A percentile compares a stretch with the other conserved stretches of the same genome.
Conservation (phyloP, 1,140 invertebrate species). For the Musca vetustissima region DNA sequence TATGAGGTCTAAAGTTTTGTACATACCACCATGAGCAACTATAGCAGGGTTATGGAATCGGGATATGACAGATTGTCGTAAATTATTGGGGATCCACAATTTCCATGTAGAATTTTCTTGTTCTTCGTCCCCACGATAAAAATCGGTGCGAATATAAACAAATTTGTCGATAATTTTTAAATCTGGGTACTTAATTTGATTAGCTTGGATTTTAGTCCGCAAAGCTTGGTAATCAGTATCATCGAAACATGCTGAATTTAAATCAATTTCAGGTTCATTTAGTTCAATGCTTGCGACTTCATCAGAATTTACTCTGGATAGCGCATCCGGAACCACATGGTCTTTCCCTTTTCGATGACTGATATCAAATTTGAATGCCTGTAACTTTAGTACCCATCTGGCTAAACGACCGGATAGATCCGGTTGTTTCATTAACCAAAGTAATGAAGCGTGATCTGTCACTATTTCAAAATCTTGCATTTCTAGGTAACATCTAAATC, state of each 20-base stretch:
- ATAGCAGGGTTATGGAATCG: not conserved
- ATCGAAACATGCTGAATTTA: not conserved
- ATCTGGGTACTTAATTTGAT: not conserved
- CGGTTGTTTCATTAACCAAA: too few relatives aligned
- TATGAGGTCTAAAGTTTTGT: too few relatives aligned
- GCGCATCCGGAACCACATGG: not conserved
- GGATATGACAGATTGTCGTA: not conserved
- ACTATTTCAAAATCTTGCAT: too few relatives aligned
- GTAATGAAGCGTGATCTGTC: too few relatives aligned
- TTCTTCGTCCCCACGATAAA: not conserved
- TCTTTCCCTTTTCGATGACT: conserved; percentile 14
- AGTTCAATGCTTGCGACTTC: not conserved
- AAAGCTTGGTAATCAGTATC: not conserved
- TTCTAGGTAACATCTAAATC: too few relatives aligned
- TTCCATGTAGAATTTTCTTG: not conserved
- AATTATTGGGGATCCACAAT: not conserved
- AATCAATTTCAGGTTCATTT: not conserved
- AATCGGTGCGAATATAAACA: not conserved
- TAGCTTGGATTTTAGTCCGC: not conserved
- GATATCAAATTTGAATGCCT: conserved; percentile 15
- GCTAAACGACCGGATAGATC: not conserved
- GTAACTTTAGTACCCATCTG: conserved; percentile 6
- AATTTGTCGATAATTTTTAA: not conserved
- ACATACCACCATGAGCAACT: not conserved
- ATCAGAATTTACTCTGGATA: not conserved